Evolutionary conservation across 53 echinoderm and acorn worm species (phyloP).

Genomic region (Stichopus horrens): DNA sequence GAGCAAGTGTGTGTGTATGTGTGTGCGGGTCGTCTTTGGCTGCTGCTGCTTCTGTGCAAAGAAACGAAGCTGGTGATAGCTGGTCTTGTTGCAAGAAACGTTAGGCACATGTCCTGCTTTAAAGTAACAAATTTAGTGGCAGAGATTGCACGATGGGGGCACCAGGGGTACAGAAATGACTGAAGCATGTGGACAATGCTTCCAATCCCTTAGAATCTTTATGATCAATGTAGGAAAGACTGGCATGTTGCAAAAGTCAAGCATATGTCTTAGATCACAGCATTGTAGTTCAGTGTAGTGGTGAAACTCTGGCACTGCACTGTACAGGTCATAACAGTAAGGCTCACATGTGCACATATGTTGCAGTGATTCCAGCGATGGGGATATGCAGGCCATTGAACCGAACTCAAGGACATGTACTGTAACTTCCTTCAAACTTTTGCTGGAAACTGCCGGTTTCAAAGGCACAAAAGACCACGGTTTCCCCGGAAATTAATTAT

Average conservation of each 20-base stretch:
- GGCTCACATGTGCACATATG: no score
- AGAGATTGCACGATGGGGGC: slow-evolving; percentile 5
- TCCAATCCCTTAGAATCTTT: background rate
- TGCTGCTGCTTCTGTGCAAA: background rate
- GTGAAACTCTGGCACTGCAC: no score
- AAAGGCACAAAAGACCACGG: no score
- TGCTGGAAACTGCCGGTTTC: no score
- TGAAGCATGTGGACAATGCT: background rate
- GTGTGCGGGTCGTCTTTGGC: background rate
- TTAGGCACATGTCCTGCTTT: background rate
- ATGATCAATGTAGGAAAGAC: background rate
- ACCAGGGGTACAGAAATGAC: background rate
- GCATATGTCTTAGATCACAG: background rate
- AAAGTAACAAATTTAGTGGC: background rate
- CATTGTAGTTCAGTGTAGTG: no score
- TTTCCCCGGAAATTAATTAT: no score
- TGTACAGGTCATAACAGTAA: no score
- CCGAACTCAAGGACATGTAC: no score
- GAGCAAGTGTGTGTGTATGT: background rate
- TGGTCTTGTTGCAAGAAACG: background rate
- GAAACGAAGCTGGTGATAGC: background rate
- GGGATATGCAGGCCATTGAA: no score
- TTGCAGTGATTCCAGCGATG: no score
- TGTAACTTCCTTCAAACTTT: no score
- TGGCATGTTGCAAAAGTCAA: background rate